Base-by-base conservation (phyloP, 2,888 invertebrate genomes). In the Serripes groenlandicus region DNA sequence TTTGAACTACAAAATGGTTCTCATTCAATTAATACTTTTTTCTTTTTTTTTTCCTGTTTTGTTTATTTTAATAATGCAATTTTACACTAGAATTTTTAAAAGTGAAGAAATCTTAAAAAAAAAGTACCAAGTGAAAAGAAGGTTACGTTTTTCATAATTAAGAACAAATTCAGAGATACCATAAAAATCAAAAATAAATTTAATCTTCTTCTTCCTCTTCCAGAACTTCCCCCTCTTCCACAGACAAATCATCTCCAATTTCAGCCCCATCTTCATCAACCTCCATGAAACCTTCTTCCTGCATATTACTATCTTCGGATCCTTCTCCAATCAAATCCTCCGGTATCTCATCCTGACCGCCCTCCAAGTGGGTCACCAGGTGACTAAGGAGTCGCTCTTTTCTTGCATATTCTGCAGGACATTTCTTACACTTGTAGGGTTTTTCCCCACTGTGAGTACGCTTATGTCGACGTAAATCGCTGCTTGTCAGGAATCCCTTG, bases 401-500 rank as follows among this genome's bases (percentile, higher is more conserved):
- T 5, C 86, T 70, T 28, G 86, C 81, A 52, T 82, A 86, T 26
- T 73, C 76, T n/a, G 81, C 83, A 3, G 77, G 72, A 64, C 86
- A 86, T 37, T 68, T 58, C 60, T 83, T 66, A 78, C 86, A 86
- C 23, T 83, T 86, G 74, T 86, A 86, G 0, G 86, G 86, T 42
- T 83, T 83, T 54, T 86, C 86, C 1, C 86, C 86, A 34, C 82
- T 82, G 71, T 86, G 86, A 18, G 74, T 78, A 23, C 86, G 83
- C 34, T 81, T 71, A 69, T 86, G 86, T 69, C 86, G 78, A 9
- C 86, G 80, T 15, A 86, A 76, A 69, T 86, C 86, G 37, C 83
- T 83, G 70, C 83, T 83, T 1, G 86, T 86, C 52, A 86, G 78
- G 64, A 86, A 86, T n/a, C 86, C 82, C 34, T 86, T 86, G 80